Percentiles rank a stretch among this genome's conserved stretches.
These are phyloP conservation scores for Amphiura filiformis DNA, from an alignment of 35 echinoderm and acorn worm genomes.

Conservation along the genomic window DNA sequence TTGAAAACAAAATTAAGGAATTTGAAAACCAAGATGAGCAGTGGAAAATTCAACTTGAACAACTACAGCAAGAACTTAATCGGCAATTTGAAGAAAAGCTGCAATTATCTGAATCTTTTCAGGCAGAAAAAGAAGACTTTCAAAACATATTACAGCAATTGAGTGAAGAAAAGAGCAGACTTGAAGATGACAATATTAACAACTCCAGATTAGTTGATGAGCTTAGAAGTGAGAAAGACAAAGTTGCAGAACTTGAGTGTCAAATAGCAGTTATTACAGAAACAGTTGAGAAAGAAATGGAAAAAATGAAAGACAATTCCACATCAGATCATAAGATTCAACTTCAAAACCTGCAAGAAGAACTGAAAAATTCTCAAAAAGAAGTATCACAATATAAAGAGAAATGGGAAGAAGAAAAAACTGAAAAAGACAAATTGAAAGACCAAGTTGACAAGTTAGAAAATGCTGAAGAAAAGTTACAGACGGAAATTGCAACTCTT, in stretches of 20 bases:
- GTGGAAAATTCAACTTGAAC: not conserved
- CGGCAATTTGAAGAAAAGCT: not conserved
- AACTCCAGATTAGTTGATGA: not conserved
- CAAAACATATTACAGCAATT: not conserved
- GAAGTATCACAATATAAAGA: not conserved
- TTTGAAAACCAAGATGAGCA: not conserved
- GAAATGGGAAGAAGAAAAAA: not conserved
- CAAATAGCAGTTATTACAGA: not conserved
- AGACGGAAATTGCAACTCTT: not conserved
- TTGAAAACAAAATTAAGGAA: not conserved
- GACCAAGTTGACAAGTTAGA: not conserved
- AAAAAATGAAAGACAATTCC: not conserved
- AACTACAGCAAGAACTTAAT: not conserved
- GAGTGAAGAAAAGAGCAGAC: not conserved
- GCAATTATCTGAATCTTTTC: not conserved
- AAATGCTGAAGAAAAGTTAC: not conserved
- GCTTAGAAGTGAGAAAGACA: not conserved
- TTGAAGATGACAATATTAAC: not conserved
- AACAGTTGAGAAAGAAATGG: not conserved
- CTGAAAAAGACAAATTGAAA: not conserved
- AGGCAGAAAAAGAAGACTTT: not conserved
- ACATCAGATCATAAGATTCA: not conserved
- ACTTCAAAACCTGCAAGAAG: slow-evolving; percentile 9
- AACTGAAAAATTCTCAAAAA: not conserved
- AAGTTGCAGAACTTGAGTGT: slow-evolving; percentile 4